Evolutionary conservation across 2,888 invertebrate genomes (phyloP).

Genomic region (Agrotis ipsilon): DNA sequence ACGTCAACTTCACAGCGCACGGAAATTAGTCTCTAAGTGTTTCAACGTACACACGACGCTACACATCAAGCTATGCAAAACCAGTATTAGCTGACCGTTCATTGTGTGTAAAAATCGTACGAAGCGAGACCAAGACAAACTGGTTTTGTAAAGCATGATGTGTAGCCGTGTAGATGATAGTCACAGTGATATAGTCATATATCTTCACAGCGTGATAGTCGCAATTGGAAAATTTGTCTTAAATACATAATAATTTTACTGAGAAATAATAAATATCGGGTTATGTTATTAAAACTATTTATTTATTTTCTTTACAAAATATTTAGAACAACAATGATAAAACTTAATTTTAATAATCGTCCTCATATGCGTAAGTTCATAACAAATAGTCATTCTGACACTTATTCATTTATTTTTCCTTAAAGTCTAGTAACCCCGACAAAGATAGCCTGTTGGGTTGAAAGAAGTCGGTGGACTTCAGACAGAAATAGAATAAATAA

Average conservation of each 20-base stretch:
- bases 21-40: neutral
- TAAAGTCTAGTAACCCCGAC: neutral
- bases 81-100: no score
- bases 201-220: no score
- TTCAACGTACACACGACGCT: no score
- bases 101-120: no score
- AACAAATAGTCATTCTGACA: conserved; percentile 11
- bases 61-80: no score
- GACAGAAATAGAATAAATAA: neutral
- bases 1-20: neutral
- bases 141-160: no score
- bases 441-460: neutral
- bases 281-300: conserved; percentile 18
- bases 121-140: no score
- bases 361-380: conserved; percentile 5
- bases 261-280: neutral
- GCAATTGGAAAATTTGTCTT: no score
- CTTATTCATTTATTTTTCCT: neutral
- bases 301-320: conserved; percentile 44
- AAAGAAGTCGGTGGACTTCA: neutral
- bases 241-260: no score
- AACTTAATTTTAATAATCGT: conserved; percentile 23
- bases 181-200: no score
- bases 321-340: conserved; percentile 29
- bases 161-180: no score